Evolutionary conservation across 2,797 vertebrate genomes (phyloP).

Genomic region (Hapalemur alaotrensis): DNA sequence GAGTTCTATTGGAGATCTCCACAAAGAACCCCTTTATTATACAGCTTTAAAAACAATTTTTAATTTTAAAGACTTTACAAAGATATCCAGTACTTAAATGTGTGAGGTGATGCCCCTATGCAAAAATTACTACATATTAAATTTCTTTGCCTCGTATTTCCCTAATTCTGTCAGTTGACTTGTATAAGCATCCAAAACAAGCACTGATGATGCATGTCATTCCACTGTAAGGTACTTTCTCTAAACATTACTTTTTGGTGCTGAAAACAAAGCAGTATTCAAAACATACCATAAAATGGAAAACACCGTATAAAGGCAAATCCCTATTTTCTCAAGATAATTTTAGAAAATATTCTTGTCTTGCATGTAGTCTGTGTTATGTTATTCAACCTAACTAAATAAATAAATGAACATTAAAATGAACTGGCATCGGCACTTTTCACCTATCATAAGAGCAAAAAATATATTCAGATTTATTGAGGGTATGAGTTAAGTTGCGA

Average conservation of each 20-base stretch:
- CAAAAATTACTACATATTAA: not conserved
- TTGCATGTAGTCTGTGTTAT: not conserved
- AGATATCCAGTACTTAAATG: not conserved
- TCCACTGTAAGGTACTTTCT: not conserved
- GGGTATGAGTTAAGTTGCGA: not conserved
- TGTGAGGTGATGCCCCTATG: not conserved
- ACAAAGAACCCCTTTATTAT: not conserved
- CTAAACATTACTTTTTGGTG: not conserved
- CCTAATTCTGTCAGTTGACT: not conserved
- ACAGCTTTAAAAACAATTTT: not conserved
- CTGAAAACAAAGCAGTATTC: slow-evolving; percentile 1
- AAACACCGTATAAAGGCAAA: not conserved
- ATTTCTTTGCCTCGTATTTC: not conserved
- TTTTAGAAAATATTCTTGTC: slow-evolving; percentile 17
- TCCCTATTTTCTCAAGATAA: slow-evolving; percentile 28
- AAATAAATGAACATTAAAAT: slow-evolving; percentile 7
- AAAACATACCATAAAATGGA: not conserved
- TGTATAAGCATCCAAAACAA: not conserved
- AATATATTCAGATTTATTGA: not conserved
- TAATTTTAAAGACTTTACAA: slow-evolving; percentile 23
- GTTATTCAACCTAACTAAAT: not conserved
- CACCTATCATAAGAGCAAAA: not conserved
- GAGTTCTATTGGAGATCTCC: not conserved
- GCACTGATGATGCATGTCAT: not conserved
- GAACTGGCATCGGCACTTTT: not conserved